phyloP scores from a whole-genome alignment of 2,113 vertebrate genomes.

The Reinhardtius hippoglossoides region DNA sequence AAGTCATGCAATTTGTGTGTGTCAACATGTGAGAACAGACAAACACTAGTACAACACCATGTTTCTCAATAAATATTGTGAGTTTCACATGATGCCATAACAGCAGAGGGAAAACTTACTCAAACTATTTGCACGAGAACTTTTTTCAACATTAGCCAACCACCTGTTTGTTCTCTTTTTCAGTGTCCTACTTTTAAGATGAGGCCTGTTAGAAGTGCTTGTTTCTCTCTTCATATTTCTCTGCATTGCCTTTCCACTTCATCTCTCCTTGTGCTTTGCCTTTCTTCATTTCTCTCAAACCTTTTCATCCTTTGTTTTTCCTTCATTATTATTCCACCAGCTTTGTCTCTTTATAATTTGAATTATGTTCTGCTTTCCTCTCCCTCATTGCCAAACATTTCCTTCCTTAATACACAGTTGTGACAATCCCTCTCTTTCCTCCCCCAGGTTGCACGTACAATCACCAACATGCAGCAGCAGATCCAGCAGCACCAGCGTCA shows the following conservation, averaged over 20 bases:
- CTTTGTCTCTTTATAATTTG: neutral
- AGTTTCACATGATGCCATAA: conserved; percentile 4
- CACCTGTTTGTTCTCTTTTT: conserved; percentile 5
- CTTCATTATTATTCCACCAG: neutral
- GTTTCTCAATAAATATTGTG: neutral
- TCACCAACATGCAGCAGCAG: conserved; percentile 99
- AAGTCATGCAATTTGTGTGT: neutral
- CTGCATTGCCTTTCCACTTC: neutral
- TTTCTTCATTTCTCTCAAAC: neutral
- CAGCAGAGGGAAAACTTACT: neutral
- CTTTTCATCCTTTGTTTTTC: too few species aligned
- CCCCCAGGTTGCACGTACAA: conserved; percentile 97
- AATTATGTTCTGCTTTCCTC: neutral
- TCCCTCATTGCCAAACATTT: neutral
- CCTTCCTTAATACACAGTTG: neutral
- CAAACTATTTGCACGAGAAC: neutral
- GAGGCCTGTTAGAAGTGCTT: neutral
- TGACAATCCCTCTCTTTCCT: conserved; percentile 16
- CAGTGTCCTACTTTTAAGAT: neutral
- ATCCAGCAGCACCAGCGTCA: conserved; percentile 99
- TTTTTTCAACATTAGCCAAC: conserved; percentile 1
- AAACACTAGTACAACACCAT: neutral
- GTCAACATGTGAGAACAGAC: neutral
- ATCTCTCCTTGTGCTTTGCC: neutral
- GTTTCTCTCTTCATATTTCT: neutral